Percentiles rank a stretch among this genome's conserved stretches.
Evolutionary conservation across 2,797 vertebrate genomes (phyloP).

Genomic region (Crax fasciolata): DNA sequence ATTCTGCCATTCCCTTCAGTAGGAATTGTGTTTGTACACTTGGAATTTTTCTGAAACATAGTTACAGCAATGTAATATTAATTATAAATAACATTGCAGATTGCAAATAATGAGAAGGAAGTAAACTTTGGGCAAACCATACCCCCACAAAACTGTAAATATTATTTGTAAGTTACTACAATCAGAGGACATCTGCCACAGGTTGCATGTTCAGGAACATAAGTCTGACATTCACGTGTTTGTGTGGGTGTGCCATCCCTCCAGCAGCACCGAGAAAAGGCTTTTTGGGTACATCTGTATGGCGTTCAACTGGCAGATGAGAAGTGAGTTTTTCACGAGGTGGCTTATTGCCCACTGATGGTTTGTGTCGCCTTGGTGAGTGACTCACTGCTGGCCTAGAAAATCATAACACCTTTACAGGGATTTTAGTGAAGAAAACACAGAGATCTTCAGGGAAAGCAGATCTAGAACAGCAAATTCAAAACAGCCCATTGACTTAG

Average conservation of each 20-base stretch:
- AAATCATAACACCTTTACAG: neutral
- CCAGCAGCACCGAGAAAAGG: neutral
- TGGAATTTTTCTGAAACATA: neutral
- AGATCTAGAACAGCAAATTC: neutral
- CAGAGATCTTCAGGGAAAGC: neutral
- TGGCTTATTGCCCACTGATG: neutral
- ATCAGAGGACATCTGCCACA: neutral
- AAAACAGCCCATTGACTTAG: neutral
- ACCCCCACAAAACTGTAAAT: neutral
- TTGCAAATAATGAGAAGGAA: neutral
- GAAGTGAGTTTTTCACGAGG: neutral
- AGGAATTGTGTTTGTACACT: neutral
- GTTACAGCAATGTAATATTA: neutral
- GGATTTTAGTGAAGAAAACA: neutral
- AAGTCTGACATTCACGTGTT: neutral
- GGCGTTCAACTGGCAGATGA: neutral
- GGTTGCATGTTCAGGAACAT: neutral
- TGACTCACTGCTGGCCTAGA: neutral
- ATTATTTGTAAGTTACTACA: neutral
- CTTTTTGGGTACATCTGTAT: neutral
- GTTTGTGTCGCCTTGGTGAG: neutral
- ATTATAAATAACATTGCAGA: neutral
- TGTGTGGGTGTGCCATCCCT: neutral
- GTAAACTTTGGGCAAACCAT: neutral
- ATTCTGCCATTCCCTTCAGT: neutral